phyloP scores from a whole-genome alignment of 2,888 invertebrate species.

The Cyclophora punctaria region DNA sequence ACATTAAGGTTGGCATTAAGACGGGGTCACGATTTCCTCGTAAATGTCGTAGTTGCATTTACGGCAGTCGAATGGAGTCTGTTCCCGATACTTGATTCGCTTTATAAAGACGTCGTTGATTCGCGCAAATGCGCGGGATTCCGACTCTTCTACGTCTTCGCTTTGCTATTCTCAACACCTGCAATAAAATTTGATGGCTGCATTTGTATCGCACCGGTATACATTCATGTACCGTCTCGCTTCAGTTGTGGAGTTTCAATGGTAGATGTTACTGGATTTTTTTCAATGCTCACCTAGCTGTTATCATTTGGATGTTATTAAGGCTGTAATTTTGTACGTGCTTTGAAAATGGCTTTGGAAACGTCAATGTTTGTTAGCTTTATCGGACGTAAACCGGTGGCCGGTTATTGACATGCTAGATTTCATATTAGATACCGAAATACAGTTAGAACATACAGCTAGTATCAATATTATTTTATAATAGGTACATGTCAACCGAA shows the following conservation, averaged over 20 bases:
- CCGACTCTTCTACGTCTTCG: conserved; percentile 8
- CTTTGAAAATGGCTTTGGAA: too few relatives aligned
- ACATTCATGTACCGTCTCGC: conserved; percentile 22
- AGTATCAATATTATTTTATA: too few relatives aligned
- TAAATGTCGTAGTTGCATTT: conserved; percentile 17
- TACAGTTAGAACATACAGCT: too few relatives aligned
- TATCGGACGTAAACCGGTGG: too few relatives aligned
- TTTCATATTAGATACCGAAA: too few relatives aligned
- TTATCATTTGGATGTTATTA: conserved; percentile 17
- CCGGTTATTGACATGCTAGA: too few relatives aligned
- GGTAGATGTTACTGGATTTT: conserved; percentile 18
- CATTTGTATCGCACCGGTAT: conserved; percentile 17
- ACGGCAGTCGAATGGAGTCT: conserved; percentile 17
- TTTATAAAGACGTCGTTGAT: conserved; percentile 16
- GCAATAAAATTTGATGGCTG: conserved; percentile 22
- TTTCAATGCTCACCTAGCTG: conserved; percentile 16
- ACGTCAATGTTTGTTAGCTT: too few relatives aligned
- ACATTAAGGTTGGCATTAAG: conserved; percentile 25
- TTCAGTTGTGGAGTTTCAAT: conserved; percentile 22
- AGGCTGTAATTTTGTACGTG: too few relatives aligned
- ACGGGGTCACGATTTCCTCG: conserved; percentile 25
- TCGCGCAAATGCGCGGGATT: conserved; percentile 11
- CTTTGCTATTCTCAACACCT: conserved; percentile 17
- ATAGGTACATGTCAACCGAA: too few relatives aligned
- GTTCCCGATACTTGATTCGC: conserved; percentile 11